phyloP scores from a whole-genome alignment of 2,888 invertebrate species.

The Microctonus hyperodae region DNA sequence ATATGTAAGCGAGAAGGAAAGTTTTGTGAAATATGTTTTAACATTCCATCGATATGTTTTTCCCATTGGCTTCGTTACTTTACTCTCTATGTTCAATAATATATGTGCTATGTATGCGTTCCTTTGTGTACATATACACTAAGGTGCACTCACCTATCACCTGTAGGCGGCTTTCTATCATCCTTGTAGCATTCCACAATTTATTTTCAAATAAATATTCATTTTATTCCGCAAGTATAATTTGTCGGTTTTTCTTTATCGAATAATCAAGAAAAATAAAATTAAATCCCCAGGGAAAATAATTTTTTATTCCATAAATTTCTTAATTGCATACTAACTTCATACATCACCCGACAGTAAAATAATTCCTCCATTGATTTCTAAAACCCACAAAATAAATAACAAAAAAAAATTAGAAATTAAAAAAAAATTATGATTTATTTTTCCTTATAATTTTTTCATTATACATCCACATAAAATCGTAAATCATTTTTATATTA shows the following conservation, averaged over 20 bases:
- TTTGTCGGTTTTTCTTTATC: no score
- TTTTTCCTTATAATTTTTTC: background rate
- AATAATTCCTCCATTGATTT: no score
- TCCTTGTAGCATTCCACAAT: constrained; percentile 10
- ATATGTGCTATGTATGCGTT: background rate
- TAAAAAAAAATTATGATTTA: background rate
- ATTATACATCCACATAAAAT: background rate
- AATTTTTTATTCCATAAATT: no score
- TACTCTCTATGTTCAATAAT: constrained; percentile 1
- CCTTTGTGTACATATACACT: background rate
- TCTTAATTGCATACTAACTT: no score
- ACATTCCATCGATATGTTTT: constrained; percentile 16
- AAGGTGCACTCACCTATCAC: constrained; percentile 19
- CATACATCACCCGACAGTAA: no score
- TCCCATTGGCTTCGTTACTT: background rate
- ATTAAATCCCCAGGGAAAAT: no score
- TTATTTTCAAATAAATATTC: constrained; percentile 3
- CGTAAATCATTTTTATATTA: no score
- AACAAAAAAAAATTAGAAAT: background rate
- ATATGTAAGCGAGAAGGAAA: constrained; percentile 1
- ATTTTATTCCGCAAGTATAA: background rate
- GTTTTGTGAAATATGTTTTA: constrained; percentile 25
- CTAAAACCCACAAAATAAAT: no score
- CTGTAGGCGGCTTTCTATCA: constrained; percentile 23
- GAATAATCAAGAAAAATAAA: no score